Base-by-base conservation (phyloP, 2,797 vertebrate genomes). In the Mycteria americana region DNA sequence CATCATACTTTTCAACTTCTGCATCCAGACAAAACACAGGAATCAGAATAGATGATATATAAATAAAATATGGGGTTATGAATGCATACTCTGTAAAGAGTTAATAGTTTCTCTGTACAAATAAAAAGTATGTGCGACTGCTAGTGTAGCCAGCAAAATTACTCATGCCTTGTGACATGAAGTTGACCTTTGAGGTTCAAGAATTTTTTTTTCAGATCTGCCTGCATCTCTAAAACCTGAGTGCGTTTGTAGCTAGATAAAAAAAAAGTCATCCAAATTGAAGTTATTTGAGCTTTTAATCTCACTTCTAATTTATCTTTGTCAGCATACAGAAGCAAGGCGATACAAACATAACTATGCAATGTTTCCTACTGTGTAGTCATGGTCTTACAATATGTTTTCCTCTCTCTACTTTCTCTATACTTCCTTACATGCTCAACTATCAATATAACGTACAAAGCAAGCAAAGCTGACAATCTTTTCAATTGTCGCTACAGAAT, bases 1-100 rank as follows among this genome's bases (percentile, higher is more conserved):
- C 99, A 83, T 99, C 99, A 62, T 99, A 98, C 67, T 98, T 99
- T 97, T 99, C 99, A 93, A 99, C 98, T 94, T 99, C 99, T 99
- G 97, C 54, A 93, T 75, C 22, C 96, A 97, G 94, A 80, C 13
- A 90, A 82, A 96, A 93, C 54, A 91, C 0, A 74, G 68, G 18
- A 92, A 93, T 65, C 30, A 75, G 74, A 75, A 69, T 0, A 83
- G 85, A 54, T 62, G 13, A 31, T 14, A 87, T 10, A 54, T 4
- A 74, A 91, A 82, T 56, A 70, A 70, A 72, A 70, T 31, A 67
- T 0, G 8, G 45, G 64, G 50, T 59, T 80, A 92, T 10, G 15
- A 90, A 91, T 48, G 39, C 54, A 72, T 25, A 23, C 22, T 73
- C 54, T 68, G 13, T 8, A 25, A 85, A 82, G 81, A 89, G 64